Evolutionary conservation across 2,888 invertebrate species (phyloP).

Genomic region (Abscondita cerata): DNA sequence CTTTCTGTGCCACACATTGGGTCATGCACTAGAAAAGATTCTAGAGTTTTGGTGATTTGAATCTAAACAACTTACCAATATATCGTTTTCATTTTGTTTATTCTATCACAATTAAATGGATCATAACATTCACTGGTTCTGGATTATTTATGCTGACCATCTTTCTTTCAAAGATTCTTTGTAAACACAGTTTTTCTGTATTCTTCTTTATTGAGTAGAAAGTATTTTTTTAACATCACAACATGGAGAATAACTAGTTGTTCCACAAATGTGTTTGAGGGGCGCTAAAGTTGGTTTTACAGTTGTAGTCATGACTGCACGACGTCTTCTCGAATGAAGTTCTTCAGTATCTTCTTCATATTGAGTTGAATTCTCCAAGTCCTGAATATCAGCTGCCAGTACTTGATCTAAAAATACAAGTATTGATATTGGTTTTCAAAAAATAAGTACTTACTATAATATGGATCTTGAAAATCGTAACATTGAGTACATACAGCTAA

Average conservation of each 20-base stretch:
- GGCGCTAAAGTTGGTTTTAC: no score
- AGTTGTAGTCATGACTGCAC: no score
- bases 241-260: no score
- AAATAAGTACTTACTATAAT: slow-evolving; percentile 54
- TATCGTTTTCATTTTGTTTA: slow-evolving; percentile 51
- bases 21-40: slow-evolving; percentile 51
- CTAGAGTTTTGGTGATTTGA: background rate
- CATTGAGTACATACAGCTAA: slow-evolving; percentile 35
- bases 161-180: background rate
- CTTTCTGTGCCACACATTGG: slow-evolving; percentile 55
- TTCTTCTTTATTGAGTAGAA: no score
- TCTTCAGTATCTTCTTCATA: no score
- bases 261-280: no score
- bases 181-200: background rate
- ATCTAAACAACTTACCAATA: slow-evolving; percentile 46
- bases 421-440: no score
- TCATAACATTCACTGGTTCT: slow-evolving; percentile 37
- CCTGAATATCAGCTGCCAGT: no score
- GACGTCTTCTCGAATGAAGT: no score
- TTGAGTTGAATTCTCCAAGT: no score
- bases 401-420: no score
- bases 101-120: slow-evolving; percentile 55
- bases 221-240: no score
- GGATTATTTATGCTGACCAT: background rate
- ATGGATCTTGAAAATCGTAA: slow-evolving; percentile 52